Evolutionary conservation across 64 coral and sea anemone genomes (phyloP).

Genomic region (Platygyra sinensis): DNA sequence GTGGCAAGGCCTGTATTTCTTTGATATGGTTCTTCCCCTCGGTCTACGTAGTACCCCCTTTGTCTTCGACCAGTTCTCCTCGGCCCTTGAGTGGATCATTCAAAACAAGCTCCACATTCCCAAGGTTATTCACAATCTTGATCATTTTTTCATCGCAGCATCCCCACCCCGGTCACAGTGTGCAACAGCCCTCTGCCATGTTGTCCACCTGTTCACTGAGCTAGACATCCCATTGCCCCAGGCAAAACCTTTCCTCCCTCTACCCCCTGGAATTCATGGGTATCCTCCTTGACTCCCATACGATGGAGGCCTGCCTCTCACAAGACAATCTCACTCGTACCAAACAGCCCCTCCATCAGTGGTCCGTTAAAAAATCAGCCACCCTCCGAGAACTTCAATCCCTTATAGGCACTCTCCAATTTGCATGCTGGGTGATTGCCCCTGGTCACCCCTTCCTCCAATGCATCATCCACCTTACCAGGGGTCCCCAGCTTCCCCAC

Average conservation of each 20-base stretch:
- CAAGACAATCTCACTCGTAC: conserved; percentile 4
- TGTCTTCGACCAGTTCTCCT: neutral
- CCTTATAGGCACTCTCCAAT: conserved; percentile 24
- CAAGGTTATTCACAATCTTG: conserved; percentile 19
- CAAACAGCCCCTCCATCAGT: neutral
- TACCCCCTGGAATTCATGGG: conserved; percentile 51
- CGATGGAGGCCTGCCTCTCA: conserved; percentile 34
- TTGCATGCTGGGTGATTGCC: conserved; percentile 38
- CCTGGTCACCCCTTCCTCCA: conserved; percentile 28
- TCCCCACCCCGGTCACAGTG: neutral
- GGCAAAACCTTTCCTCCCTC: conserved; percentile 1
- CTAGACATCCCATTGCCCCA: neutral
- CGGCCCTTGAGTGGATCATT: conserved; percentile 11
- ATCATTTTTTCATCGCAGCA: conserved; percentile 19
- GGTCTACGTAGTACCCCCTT: neutral
- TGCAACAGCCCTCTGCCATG: neutral
- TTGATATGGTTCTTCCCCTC: conserved; percentile 16
- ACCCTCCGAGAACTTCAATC: conserved; percentile 31
- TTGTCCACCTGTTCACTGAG: neutral
- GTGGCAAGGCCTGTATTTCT: conserved; percentile 26
- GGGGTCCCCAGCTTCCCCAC: neutral
- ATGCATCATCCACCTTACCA: conserved; percentile 29
- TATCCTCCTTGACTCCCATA: neutral
- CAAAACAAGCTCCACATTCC: neutral
- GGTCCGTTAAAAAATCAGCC: neutral